A percentile compares a stretch with the other conserved stretches of the same genome.
Conservation (phyloP, 37 sponge, comb jelly and placozoan species). For the Aplysina aerophoba region DNA sequence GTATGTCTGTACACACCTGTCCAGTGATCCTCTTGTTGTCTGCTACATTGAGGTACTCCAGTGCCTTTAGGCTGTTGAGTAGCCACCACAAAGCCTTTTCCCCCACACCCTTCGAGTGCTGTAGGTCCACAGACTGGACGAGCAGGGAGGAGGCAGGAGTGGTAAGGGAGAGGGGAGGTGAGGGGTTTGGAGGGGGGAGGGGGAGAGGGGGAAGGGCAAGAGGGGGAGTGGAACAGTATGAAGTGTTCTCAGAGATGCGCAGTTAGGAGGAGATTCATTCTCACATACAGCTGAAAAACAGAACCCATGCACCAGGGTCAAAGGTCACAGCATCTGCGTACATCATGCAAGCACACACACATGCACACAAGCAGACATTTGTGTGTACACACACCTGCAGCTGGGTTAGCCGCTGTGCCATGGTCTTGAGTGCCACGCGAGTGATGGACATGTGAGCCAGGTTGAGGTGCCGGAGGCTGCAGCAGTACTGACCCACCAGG, state of each 20-base stretch:
- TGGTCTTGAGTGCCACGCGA: slow-evolving; percentile 29
- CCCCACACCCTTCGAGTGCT: background rate
- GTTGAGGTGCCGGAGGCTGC: slow-evolving; percentile 38
- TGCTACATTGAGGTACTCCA: slow-evolving; percentile 54
- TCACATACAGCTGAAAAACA: too few relatives aligned
- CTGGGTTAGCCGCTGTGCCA: slow-evolving; percentile 24
- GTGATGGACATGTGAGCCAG: slow-evolving; percentile 56
- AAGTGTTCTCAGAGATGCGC: too few relatives aligned
- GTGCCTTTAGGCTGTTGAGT: slow-evolving; percentile 25
- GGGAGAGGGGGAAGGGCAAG: too few relatives aligned
- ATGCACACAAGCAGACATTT: too few relatives aligned
- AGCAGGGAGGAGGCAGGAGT: background rate
- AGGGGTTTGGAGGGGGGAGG: too few relatives aligned
- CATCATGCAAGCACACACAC: too few relatives aligned
- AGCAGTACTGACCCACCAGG: slow-evolving; percentile 57
- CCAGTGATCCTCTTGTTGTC: slow-evolving; percentile 59
- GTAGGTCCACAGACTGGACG: background rate
- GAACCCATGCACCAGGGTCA: too few relatives aligned
- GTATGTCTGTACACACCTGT: slow-evolving; percentile 58
- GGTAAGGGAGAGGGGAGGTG: too few relatives aligned
- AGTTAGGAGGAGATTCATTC: too few relatives aligned
- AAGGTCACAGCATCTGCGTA: too few relatives aligned
- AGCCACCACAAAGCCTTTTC: slow-evolving; percentile 64
- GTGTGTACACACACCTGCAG: slow-evolving; percentile 40
- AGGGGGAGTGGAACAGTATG: too few relatives aligned